Conservation (phyloP, 2,113 vertebrate species). For the Cyanoliseus patagonus region DNA sequence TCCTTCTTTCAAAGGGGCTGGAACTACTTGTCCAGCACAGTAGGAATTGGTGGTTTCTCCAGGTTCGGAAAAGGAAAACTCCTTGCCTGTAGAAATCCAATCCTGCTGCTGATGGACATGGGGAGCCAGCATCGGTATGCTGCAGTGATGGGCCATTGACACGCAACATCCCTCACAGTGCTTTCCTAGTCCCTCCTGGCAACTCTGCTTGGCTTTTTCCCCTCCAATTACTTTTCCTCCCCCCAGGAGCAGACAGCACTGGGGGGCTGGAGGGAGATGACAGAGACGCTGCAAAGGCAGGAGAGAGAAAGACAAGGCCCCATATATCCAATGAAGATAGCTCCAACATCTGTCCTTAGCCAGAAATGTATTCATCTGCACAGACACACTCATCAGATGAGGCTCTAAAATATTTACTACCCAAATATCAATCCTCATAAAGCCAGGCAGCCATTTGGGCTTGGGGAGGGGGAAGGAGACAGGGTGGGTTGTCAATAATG, state of each 20-base stretch:
- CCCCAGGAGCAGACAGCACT: neutral
- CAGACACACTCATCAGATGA: slow-evolving; percentile 59
- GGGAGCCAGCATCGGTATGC: neutral
- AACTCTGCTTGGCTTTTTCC: neutral
- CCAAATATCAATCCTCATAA: slow-evolving; percentile 72
- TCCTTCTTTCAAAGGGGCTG: neutral
- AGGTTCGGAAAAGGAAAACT: neutral
- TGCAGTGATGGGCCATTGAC: neutral
- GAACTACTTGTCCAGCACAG: neutral
- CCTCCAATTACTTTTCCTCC: neutral
- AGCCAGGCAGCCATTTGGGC: slow-evolving; percentile 44
- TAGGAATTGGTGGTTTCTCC: neutral
- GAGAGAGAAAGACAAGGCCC: neutral
- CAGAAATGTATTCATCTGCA: slow-evolving; percentile 57
- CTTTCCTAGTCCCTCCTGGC: neutral
- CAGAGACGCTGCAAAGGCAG: neutral
- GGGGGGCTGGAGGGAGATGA: neutral
- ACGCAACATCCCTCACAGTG: neutral
- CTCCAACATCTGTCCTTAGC: slow-evolving; percentile 63
- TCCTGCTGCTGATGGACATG: neutral
- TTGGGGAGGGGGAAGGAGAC: neutral
- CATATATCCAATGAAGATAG: neutral
- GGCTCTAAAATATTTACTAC: slow-evolving; percentile 70
- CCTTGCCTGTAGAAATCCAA: neutral
- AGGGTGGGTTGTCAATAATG: slow-evolving; percentile 42